Conservation (phyloP, 2,888 invertebrate genomes). For the Encarsia formosa region DNA sequence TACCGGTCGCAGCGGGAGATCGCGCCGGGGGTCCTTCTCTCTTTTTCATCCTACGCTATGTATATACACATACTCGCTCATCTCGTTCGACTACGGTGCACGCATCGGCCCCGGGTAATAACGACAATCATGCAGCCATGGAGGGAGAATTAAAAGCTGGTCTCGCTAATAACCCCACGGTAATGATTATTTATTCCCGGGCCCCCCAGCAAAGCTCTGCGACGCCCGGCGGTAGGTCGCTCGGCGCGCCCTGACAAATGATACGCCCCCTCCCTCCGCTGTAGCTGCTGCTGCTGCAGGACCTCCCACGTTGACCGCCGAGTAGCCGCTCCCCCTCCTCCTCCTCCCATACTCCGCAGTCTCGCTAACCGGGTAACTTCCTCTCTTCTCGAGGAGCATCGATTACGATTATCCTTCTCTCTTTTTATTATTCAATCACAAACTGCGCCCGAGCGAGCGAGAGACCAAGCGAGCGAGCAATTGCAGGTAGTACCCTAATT, state of each 20-base stretch:
- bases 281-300: not conserved
- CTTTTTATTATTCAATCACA: not conserved
- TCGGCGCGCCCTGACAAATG: conserved; percentile 10
- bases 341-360: too few species aligned
- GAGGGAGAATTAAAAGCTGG: not conserved
- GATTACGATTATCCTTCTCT: too few species aligned
- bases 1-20: conserved; percentile 52
- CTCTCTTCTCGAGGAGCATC: too few species aligned
- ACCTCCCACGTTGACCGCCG: conserved; percentile 21
- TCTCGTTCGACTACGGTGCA: not conserved
- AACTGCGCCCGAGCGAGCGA: not conserved
- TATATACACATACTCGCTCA: not conserved
- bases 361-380: too few species aligned
- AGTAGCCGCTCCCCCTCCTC: too few species aligned
- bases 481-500: not conserved
- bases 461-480: not conserved
- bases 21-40: conserved; percentile 46
- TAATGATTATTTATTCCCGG: not conserved
- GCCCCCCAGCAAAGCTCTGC: not conserved
- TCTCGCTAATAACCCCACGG: not conserved
- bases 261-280: conserved; percentile 4
- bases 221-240: not conserved
- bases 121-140: too few species aligned
- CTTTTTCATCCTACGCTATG: conserved; percentile 7
- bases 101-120: not conserved